Conservation (phyloP, 2,113 vertebrate species). For the Peromyscus californicus region DNA sequence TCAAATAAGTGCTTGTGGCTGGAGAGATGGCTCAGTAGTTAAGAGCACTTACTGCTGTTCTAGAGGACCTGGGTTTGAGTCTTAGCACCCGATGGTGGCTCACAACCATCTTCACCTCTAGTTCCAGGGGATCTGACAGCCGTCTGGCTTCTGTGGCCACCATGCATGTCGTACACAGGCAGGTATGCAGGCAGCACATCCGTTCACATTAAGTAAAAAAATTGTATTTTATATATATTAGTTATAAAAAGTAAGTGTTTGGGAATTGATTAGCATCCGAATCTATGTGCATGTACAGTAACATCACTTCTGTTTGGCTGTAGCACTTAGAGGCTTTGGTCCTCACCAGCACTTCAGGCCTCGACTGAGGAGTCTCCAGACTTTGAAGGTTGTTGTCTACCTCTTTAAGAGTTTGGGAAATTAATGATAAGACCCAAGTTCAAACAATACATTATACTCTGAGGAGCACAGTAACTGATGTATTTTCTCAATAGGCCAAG, state of each 20-base stretch:
- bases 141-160: not conserved
- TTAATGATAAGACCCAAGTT: slow-evolving; percentile 7
- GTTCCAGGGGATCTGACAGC: not conserved
- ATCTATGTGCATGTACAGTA: not conserved
- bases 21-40: not conserved
- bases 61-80: not conserved
- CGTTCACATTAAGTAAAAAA: not conserved
- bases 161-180: not conserved
- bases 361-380: not conserved
- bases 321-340: accelerated
- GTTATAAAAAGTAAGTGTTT: not conserved
- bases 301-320: not conserved
- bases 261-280: not conserved
- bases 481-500: not conserved
- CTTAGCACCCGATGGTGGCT: not conserved
- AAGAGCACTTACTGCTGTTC: not conserved
- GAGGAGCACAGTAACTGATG: not conserved
- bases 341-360: not conserved
- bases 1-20: not conserved
- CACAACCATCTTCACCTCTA: not conserved
- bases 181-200: not conserved
- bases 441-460: slow-evolving; percentile 20
- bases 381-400: not conserved
- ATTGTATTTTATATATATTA: no score
- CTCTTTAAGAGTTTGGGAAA: slow-evolving; percentile 1